Base-by-base conservation (phyloP, 2,888 invertebrate species). In the Myathropa florea region DNA sequence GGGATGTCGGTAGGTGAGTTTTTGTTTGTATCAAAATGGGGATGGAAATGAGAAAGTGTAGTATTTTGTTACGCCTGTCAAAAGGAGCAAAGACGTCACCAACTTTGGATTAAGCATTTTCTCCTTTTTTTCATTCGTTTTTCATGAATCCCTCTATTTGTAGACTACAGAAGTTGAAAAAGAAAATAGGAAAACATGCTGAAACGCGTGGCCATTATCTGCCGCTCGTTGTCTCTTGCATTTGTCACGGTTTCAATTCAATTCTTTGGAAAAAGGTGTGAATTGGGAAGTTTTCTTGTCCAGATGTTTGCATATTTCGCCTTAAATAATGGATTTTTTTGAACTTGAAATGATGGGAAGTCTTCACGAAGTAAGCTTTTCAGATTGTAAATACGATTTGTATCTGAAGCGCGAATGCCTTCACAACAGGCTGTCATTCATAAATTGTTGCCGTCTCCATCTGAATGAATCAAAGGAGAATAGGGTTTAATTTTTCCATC, bases 21-120 rank as follows among this genome's bases (percentile, higher is more conserved):
- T 61, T 12, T 61, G 63, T 36, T 30, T 67, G 39, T 28, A 73
- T 72, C 14, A 28, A 53, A 65, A 55, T 80, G 75, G 65, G 65
- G 65, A 39, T 84, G 65, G 33, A 70, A 65, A 67, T 59, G 26
- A 39, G 57, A 36, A 71, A 80, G 60, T 55, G 60, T 67, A 78
- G 26, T 78, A 63, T 70, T 78, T 65, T 80, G 59, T 26, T 71
- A 76, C 75, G 75, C 81, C 81, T 84, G 84, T 81, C 75, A 81
- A 63, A 83, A 71, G 67, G 75, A 75, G 61, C 76, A 76, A 63
- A 76, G 84, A 84, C 84, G 84, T 84, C 84, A 84, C 67, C 76
- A 76, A 65, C 76, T 84, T 71, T 24, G n/a, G 55, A 46, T 64
- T 53, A 67, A 23, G 39, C 24, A 53, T 64, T 46, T n/a, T 60